Conservation (phyloP, 2,888 invertebrate species). For the Conomelus anceps region DNA sequence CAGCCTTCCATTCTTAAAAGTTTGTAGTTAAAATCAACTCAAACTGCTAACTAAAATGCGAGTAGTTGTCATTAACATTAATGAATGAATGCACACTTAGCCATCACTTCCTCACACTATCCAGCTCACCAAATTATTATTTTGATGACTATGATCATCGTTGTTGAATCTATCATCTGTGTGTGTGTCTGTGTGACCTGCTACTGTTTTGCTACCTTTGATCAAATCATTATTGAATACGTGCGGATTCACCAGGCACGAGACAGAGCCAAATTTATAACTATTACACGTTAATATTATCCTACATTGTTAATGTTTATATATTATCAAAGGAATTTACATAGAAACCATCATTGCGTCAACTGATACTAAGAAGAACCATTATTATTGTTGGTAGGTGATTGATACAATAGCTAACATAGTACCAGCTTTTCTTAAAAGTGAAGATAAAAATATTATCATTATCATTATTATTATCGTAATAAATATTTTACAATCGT, state of each 20-base stretch:
- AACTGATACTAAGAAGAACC: not conserved
- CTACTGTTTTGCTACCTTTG: not conserved
- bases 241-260: not conserved
- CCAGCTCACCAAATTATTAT: not conserved
- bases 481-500: not conserved
- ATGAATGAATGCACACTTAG: not conserved
- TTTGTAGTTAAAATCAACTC: not conserved
- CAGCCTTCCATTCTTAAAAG: not conserved
- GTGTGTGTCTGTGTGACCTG: not conserved
- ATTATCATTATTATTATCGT: not conserved
- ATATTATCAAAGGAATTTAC: not conserved
- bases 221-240: not conserved
- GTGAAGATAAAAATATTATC: not conserved
- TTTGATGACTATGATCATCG: not conserved
- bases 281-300: not conserved
- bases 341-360: not conserved
- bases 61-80: not conserved
- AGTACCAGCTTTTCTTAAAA: not conserved
- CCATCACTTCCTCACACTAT: not conserved
- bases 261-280: not conserved
- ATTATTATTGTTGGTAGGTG: not conserved
- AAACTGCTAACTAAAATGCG: not conserved
- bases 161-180: not conserved
- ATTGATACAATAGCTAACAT: not conserved
- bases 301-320: not conserved